Base-by-base conservation (phyloP, 2,888 invertebrate genomes). In the Phyllotreta cruciferae region DNA sequence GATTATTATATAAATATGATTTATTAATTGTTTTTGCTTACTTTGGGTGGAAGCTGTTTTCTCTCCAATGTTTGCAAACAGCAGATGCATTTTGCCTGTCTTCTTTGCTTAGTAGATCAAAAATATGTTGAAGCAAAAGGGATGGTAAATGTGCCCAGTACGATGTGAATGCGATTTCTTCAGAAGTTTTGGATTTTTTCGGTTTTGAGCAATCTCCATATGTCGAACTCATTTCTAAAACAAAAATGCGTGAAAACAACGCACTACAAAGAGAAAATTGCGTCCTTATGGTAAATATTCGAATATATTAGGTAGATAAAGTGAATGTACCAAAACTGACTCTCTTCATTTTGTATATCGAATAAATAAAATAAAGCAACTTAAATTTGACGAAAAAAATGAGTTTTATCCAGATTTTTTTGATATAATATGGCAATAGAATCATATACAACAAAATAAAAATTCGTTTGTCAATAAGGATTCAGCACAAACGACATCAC, bases 11-110 rank as follows among this genome's bases (percentile, higher is more conserved):
- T n/a, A n/a, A n/a, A n/a, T n/a, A n/a, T n/a, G n/a, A n/a, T n/a
- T 13, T 44, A 44, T 13, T 8, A 11, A 44, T 10, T 13, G 6
- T 44, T 44, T 44, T 9, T 39, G 71, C 72, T 74, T 75, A 81
- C 81, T 77, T 79, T 67, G 81, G 80, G 73, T 81, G 80, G 70
- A 79, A 81, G 13, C 79, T 71, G 63, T 74, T 77, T 44, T 77
- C 75, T 71, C 82, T 74, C 82, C 82, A 82, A 64, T 77, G 77
- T 63, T 75, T 77, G 69, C 82, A 82, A 60, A 78, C 78, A 70
- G 77, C 77, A 36, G 81, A 81, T 44, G 81, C 81, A 71, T 75
- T 79, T 62, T 75, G 73, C 63, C 79, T 73, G 70, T 82, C 82
- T 68, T 74, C 73, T 60, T 73, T 70, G 66, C 68, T 73, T 39